Percentiles rank a stretch among this genome's conserved stretches.
Conservation (phyloP, 2,888 invertebrate genomes). For the Caenorhabditis virilis region DNA sequence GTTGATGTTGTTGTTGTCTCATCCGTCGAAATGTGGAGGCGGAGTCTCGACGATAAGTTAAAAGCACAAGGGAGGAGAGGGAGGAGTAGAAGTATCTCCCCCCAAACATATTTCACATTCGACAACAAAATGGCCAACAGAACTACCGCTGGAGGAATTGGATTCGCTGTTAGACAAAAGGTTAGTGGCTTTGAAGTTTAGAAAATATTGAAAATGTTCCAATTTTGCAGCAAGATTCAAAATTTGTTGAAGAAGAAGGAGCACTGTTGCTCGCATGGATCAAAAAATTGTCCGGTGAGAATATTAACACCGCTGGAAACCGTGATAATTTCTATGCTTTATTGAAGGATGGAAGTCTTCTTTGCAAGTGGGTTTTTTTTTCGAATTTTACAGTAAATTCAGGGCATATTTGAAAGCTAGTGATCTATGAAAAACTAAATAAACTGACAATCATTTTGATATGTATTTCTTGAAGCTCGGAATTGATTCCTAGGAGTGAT, state of each 20-base stretch:
- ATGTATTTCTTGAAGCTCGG: too few species aligned
- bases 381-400: too few species aligned
- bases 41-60: too few species aligned
- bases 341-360: constrained; percentile 85
- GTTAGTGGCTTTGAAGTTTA: constrained; percentile 19
- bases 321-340: constrained; percentile 89
- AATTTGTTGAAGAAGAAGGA: constrained; percentile 93
- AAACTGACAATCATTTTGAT: too few species aligned
- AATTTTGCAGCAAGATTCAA: constrained; percentile 83
- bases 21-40: too few species aligned
- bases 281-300: constrained; percentile 82
- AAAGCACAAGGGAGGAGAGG: too few species aligned
- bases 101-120: constrained; percentile 6
- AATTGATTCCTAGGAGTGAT: too few species aligned
- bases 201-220: background rate
- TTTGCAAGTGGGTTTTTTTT: constrained; percentile 79
- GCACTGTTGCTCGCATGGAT: constrained; percentile 93
- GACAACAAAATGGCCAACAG: constrained; percentile 60
- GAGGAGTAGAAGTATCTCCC: too few species aligned
- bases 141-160: constrained; percentile 67
- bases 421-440: too few species aligned
- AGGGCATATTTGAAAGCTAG: too few species aligned
- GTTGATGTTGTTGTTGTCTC: too few species aligned
- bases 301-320: constrained; percentile 78
- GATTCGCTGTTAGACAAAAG: constrained; percentile 65